Percentiles rank a stretch among this genome's conserved stretches.
phyloP scores from a whole-genome alignment of 2,888 invertebrate species.

The Digitonthophagus gazella region DNA sequence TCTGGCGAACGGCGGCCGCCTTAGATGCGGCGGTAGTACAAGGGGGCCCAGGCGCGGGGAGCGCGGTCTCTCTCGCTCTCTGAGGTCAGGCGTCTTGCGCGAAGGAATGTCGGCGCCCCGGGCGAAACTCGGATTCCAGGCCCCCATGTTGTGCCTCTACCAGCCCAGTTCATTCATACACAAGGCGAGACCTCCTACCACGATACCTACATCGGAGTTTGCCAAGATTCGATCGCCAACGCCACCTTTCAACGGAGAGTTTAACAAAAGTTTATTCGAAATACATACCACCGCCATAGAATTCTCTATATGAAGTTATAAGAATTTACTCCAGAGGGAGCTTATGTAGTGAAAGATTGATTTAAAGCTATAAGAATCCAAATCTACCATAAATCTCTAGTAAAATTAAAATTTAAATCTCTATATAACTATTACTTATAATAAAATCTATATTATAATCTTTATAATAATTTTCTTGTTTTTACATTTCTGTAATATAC shows the following conservation, averaged over 20 bases:
- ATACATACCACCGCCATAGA: not conserved
- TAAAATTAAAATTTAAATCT: too few species aligned
- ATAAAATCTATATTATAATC: not conserved
- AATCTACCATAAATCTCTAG: too few species aligned
- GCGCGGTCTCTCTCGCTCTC: too few species aligned
- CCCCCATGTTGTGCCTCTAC: constrained; percentile 49
- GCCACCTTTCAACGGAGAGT: constrained; percentile 33
- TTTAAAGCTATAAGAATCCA: too few species aligned
- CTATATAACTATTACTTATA: too few species aligned
- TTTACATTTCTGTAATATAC: too few species aligned
- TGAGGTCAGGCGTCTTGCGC: constrained; percentile 52
- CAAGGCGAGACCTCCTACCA: constrained; percentile 56
- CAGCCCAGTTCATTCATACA: constrained; percentile 55
- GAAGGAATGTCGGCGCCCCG: constrained; percentile 60
- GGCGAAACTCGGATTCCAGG: constrained; percentile 56
- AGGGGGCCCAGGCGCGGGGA: too few species aligned
- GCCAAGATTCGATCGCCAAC: constrained; percentile 18
- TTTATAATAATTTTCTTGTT: too few species aligned
- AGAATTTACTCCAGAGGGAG: not conserved
- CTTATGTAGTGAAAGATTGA: not conserved
- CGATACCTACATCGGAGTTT: constrained; percentile 45
- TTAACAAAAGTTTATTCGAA: constrained; percentile 1
- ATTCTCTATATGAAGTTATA: too few species aligned
- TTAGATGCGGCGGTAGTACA: too few species aligned
- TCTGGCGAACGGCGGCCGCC: too few species aligned